Conservation (phyloP, 1,140 invertebrate genomes). For the Hesperophylax magnus region DNA sequence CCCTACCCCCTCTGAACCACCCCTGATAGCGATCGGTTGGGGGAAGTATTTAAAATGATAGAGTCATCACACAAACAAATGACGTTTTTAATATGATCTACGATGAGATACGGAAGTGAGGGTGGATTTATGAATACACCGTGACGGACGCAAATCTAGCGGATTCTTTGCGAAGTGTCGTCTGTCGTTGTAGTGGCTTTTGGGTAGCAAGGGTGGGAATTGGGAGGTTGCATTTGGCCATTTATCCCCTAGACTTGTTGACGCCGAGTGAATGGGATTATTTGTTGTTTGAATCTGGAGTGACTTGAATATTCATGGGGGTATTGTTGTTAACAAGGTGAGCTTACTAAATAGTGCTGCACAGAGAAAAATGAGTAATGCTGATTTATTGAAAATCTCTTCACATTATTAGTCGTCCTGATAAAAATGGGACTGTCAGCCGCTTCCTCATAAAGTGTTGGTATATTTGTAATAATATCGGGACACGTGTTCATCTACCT, state of each 20-base stretch:
- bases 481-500: no score
- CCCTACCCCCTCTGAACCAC: not conserved
- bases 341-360: no score
- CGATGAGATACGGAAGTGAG: slow-evolving; percentile 40
- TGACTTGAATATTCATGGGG: not conserved
- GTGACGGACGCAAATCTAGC: slow-evolving; percentile 32
- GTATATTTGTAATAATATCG: no score
- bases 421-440: no score
- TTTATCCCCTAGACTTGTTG: not conserved
- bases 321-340: no score
- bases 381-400: no score
- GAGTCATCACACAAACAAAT: slow-evolving; percentile 56
- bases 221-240: no score
- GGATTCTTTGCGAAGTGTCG: slow-evolving; percentile 2
- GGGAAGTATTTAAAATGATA: slow-evolving; percentile 55
- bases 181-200: not conserved
- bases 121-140: slow-evolving; percentile 8
- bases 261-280: not conserved
- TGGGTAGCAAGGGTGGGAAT: no score
- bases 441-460: no score
- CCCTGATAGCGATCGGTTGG: slow-evolving; percentile 41
- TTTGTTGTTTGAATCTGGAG: not conserved
- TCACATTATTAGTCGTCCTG: no score
- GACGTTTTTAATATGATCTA: slow-evolving; percentile 57
- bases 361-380: no score